phyloP scores from a whole-genome alignment of 1,140 invertebrate genomes.

The Pemphigus obesinymphae region DNA sequence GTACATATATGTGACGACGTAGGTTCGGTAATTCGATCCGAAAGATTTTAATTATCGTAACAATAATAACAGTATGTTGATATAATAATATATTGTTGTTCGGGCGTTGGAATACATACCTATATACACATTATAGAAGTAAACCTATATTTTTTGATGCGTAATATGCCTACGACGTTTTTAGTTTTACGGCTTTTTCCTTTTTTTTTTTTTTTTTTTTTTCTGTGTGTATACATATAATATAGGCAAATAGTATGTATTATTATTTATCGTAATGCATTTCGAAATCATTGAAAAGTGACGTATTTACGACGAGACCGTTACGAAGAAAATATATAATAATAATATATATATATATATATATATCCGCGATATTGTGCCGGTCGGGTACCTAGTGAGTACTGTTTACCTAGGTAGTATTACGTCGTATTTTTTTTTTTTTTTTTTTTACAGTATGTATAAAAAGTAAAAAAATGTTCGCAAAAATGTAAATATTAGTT shows the following conservation, averaged over 20 bases:
- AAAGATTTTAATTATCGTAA: not conserved
- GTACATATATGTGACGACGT: no score
- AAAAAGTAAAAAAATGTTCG: not conserved
- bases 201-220: not conserved
- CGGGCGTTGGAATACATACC: no score
- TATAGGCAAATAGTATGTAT: not conserved
- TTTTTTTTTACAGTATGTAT: no score
- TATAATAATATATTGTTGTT: no score
- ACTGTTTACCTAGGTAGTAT: not conserved
- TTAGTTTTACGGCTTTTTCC: not conserved
- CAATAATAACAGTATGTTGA: no score
- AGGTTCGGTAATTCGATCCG: not conserved
- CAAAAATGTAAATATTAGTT: constrained; percentile 5
- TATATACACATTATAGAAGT: no score
- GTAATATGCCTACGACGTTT: not conserved
- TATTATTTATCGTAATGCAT: constrained; percentile 10
- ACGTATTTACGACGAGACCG: not conserved
- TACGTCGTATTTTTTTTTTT: not conserved
- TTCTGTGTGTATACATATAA: not conserved
- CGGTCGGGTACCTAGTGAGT: no score
- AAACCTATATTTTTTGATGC: not conserved
- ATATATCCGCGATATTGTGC: not conserved
- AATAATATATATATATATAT: no score
- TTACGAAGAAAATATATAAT: no score
- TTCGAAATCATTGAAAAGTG: not conserved